Base-by-base conservation (phyloP, 2,888 invertebrate species). In the Chaitophorus viminalis region DNA sequence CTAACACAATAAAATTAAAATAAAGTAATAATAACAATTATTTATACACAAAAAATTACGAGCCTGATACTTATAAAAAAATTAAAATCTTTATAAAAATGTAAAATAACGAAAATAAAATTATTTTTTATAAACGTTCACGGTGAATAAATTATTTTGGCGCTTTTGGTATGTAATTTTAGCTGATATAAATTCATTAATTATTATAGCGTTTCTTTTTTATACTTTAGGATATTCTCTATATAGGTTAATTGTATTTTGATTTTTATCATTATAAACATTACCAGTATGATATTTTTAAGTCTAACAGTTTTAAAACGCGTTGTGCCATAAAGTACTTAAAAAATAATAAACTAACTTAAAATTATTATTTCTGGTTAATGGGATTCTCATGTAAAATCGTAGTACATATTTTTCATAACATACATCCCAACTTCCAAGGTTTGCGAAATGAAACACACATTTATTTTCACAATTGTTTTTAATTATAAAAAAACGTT, bases 321-420 rank as follows among this genome's bases (percentile, higher is more conserved):
- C 11, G 11, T 17, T 25, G 25, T 52, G 31, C 46, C 46, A 65
- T 46, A 36, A 52, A 70, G 52, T 82, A 31, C 46, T 52, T 52
- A 70, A 70, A 79, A 81, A 70, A 70, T 36, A 46, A 82, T 31
- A 52, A 82, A 18, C 29, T 36, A 70, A 82, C 31, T 82, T 79
- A n/a, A n/a, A 25, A 82, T 46, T 82, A 82, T 70, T 82, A 70
- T 82, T 82, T 70, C 46, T 82, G 3, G 31, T 70, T 82, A 82
- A 72, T 82, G 52, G 70, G 52, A 31, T 82, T 70, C 68, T 52
- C 46, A 21, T 70, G 70, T 46, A 39, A 68, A 82, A 82, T 46
- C 29, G 18, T 31, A 81, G 33, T 70, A 46, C 46, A 60, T 70
- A 39, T 36, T 81, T 79, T 54, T 39, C 9, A 52, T 3, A 82